Percentiles rank a stretch among this genome's conserved stretches.
These are phyloP conservation scores for Fistularia tabacaria DNA, from an alignment of 2,797 vertebrate species.

Conservation along the genomic window DNA sequence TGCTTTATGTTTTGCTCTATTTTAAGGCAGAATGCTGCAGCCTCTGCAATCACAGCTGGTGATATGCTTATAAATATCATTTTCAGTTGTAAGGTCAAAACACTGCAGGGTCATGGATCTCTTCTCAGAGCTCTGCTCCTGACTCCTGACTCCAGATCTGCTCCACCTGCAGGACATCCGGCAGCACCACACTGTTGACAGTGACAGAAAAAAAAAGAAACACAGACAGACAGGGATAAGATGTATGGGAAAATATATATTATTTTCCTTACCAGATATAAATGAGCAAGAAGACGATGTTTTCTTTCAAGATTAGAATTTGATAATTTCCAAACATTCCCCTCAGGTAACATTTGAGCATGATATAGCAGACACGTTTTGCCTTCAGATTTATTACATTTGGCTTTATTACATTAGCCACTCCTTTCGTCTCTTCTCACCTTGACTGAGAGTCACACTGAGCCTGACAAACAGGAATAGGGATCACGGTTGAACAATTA, in stretches of 20 bases:
- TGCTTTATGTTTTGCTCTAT: no score
- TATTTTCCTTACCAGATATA: no score
- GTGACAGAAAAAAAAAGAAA: not conserved
- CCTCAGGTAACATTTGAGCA: no score
- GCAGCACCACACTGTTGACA: slow-evolving; percentile 24
- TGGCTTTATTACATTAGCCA: no score
- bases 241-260: no score
- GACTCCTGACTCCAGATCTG: slow-evolving; percentile 34
- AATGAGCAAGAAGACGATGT: no score
- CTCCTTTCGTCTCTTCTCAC: slow-evolving; percentile 33
- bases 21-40: slow-evolving; percentile 5
- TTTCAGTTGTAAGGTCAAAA: slow-evolving; percentile 2
- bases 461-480: slow-evolving; percentile 62
- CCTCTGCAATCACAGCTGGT: slow-evolving; percentile 53
- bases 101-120: slow-evolving; percentile 47
- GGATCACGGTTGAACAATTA: slow-evolving; percentile 39
- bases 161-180: slow-evolving; percentile 38
- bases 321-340: no score
- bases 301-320: no score
- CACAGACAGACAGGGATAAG: no score
- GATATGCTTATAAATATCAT: slow-evolving; percentile 49
- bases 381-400: no score
- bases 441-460: slow-evolving; percentile 51
- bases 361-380: no score
- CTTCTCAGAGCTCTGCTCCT: slow-evolving; percentile 22